phyloP scores from a whole-genome alignment of 1,140 invertebrate species.

The Zaprionus africanus region DNA sequence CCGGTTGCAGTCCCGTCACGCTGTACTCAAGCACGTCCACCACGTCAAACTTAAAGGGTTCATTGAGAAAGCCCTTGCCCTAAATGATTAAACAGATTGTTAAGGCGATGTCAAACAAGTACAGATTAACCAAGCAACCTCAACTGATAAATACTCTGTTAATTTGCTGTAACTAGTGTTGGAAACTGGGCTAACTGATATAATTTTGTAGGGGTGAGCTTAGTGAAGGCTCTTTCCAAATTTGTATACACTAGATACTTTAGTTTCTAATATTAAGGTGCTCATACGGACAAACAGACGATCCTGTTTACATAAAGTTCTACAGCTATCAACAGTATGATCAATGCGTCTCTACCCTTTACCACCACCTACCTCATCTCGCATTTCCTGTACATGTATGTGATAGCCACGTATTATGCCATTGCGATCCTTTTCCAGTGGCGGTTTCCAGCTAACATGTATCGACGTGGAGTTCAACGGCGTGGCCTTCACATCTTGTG shows the following conservation, averaged over 20 bases:
- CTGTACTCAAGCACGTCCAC: slow-evolving; percentile 93
- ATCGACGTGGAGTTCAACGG: slow-evolving; percentile 97
- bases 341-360: neutral
- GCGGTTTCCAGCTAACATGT: slow-evolving; percentile 95
- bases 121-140: too few relatives aligned
- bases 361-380: slow-evolving; percentile 88
- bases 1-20: slow-evolving; percentile 94
- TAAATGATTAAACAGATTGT: slow-evolving; percentile 64
- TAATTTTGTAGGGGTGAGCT: too few relatives aligned
- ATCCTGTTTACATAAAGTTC: too few relatives aligned
- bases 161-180: too few relatives aligned
- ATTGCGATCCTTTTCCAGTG: slow-evolving; percentile 94
- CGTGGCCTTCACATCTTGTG: slow-evolving; percentile 93
- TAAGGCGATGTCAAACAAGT: neutral
- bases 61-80: slow-evolving; percentile 92
- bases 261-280: too few relatives aligned
- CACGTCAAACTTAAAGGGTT: slow-evolving; percentile 93
- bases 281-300: too few relatives aligned
- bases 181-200: too few relatives aligned
- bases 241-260: too few relatives aligned
- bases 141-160: too few relatives aligned
- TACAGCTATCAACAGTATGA: too few relatives aligned
- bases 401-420: slow-evolving; percentile 99
- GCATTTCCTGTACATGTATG: slow-evolving; percentile 96
- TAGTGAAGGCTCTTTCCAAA: too few relatives aligned